A percentile compares a stretch with the other conserved stretches of the same genome.
Evolutionary conservation across 2,888 invertebrate genomes (phyloP).

Genomic region (Troilus luridus): DNA sequence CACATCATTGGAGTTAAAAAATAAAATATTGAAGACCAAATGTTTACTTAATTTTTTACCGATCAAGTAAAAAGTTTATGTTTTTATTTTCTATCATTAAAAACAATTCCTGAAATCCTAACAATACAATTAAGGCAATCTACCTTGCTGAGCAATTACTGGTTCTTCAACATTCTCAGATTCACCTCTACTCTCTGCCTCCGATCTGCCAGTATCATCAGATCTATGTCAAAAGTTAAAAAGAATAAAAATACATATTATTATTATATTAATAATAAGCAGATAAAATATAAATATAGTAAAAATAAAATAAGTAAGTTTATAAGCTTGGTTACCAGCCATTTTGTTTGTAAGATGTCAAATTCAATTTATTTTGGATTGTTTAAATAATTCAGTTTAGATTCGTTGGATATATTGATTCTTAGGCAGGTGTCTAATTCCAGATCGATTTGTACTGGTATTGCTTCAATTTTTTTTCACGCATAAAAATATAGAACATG

Average conservation of each 20-base stretch:
- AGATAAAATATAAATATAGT: background rate
- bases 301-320: background rate
- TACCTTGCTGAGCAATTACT: constrained; percentile 67
- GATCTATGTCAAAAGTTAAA: constrained; percentile 71
- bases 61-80: background rate
- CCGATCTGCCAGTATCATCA: constrained; percentile 80
- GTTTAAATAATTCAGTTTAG: background rate
- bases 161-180: constrained; percentile 70
- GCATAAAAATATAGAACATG: background rate
- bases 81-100: background rate
- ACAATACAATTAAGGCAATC: background rate
- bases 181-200: constrained; percentile 71
- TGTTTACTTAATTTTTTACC: background rate
- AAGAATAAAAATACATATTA: background rate
- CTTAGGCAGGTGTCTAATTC: background rate
- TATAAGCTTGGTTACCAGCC: background rate
- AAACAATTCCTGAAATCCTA: background rate
- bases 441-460: background rate
- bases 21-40: background rate
- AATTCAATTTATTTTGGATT: background rate
- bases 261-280: background rate
- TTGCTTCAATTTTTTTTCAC: constrained; percentile 5
- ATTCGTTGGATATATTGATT: background rate
- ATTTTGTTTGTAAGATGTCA: too few species aligned
- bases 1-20: too few species aligned